Percentiles rank a stretch among this genome's conserved stretches.
Conservation (phyloP, 1,140 invertebrate species). For the Cotesia vestalis region DNA sequence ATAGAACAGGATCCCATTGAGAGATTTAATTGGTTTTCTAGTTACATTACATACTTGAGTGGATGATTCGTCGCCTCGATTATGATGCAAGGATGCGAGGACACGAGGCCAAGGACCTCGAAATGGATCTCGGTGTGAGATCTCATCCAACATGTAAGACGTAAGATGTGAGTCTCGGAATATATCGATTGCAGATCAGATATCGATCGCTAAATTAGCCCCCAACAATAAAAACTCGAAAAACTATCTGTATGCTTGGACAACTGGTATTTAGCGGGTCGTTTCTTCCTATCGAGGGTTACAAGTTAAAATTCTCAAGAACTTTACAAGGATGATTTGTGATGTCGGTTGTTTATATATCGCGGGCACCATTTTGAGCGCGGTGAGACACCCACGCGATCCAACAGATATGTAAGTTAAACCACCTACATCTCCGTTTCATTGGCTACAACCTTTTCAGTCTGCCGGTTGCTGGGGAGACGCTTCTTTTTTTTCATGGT, state of each 20-base stretch:
- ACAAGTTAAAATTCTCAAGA: too few species aligned
- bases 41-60: conserved; percentile 1
- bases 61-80: too few species aligned
- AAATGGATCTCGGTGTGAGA: too few species aligned
- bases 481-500: too few species aligned
- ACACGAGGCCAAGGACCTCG: background rate
- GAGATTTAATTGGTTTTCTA: conserved; percentile 36
- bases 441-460: conserved; percentile 47
- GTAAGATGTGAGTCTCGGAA: too few species aligned
- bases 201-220: conserved; percentile 3
- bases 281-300: background rate
- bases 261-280: background rate
- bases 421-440: conserved; percentile 55
- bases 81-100: background rate
- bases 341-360: background rate
- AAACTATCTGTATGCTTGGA: background rate
- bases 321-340: too few species aligned
- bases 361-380: conserved; percentile 54
- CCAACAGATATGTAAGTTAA: conserved; percentile 47
- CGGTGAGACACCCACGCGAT: conserved; percentile 53
- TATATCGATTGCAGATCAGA: background rate
- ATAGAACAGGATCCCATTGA: conserved; percentile 44
- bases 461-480: too few species aligned
- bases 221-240: background rate
- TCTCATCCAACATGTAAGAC: too few species aligned